Conservation (phyloP, 2,888 invertebrate genomes). For the Mimumesa dahlbomi region DNA sequence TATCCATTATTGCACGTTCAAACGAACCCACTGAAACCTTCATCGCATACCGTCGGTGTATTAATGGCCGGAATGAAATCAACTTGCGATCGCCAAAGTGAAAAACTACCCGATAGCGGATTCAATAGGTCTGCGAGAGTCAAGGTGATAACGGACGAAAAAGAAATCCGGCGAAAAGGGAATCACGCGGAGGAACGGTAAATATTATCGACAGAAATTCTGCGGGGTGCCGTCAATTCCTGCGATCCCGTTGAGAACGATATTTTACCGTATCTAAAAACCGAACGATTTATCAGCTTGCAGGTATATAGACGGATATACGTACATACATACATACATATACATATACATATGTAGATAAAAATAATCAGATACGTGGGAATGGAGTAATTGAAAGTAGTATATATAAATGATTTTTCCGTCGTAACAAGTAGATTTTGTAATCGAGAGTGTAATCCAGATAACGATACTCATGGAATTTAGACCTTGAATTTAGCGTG, state of each 20-base stretch:
- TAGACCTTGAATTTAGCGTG: too few species aligned
- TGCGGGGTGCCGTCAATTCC: background rate
- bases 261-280: conserved; percentile 4
- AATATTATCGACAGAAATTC: conserved; percentile 3
- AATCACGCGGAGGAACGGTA: background rate
- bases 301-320: background rate
- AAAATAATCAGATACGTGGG: too few species aligned
- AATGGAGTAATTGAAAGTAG: too few species aligned
- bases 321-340: too few species aligned
- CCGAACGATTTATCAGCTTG: conserved; percentile 1
- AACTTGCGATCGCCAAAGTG: too few species aligned
- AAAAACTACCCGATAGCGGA: too few species aligned
- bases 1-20: background rate
- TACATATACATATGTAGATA: too few species aligned
- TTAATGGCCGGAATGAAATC: too few species aligned
- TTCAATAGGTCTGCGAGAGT: background rate
- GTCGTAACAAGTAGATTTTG: too few species aligned
- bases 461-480: too few species aligned
- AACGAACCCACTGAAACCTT: background rate
- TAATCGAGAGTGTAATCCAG: too few species aligned
- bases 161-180: background rate
- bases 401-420: too few species aligned
- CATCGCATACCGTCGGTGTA: background rate
- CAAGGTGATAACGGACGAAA: background rate
- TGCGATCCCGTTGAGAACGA: background rate